These are phyloP conservation scores for Euphonia xanthogaster DNA, from an alignment of 2,797 vertebrate genomes.

Conservation along the genomic window DNA sequence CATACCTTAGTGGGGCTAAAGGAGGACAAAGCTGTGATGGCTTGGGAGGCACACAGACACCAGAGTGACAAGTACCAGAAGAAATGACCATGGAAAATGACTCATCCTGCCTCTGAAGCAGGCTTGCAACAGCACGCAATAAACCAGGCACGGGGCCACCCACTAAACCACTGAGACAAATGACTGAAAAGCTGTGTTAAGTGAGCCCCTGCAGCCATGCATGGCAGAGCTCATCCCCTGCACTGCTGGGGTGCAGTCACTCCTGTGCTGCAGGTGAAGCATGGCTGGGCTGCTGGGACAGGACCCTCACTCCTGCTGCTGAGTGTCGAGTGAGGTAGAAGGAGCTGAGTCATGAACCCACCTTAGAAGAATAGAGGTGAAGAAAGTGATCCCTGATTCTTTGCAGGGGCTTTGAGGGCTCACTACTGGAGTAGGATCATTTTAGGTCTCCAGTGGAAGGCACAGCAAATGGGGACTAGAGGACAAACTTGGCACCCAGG, in stretches of 20 bases:
- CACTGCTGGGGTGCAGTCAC: neutral
- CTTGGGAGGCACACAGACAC: neutral
- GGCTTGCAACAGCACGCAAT: neutral
- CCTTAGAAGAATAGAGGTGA: neutral
- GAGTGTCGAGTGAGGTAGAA: neutral
- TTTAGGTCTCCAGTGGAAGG: neutral
- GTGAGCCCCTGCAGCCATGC: neutral
- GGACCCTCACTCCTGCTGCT: neutral
- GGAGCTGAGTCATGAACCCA: neutral
- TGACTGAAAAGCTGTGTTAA: neutral
- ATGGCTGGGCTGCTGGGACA: accelerated
- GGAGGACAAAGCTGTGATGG: neutral
- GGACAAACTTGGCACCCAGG: neutral
- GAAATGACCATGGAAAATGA: neutral
- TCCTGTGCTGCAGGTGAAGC: neutral
- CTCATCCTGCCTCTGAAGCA: neutral
- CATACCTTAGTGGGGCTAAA: neutral
- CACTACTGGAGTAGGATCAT: neutral
- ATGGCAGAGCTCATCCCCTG: neutral
- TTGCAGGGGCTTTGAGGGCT: neutral
- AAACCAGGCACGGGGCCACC: neutral
- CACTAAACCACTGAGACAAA: neutral
- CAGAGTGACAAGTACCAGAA: neutral
- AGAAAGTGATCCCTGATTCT: neutral
- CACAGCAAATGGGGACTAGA: neutral